Evolutionary conservation across 2,888 invertebrate genomes (phyloP).

Genomic region (Polymixis lichenea): DNA sequence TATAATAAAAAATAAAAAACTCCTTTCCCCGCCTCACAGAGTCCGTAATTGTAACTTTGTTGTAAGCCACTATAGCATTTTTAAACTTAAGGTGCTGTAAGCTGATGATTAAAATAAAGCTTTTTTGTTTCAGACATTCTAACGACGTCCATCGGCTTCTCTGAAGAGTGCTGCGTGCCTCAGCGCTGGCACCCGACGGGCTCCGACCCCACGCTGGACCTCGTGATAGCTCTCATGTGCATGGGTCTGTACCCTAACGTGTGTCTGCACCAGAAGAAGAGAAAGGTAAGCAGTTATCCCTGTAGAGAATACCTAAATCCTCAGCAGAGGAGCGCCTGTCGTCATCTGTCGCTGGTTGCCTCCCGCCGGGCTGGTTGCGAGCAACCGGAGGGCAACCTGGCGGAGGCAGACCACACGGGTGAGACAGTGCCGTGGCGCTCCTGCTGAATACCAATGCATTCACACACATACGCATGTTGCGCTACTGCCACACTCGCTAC

Average conservation of each 20-base stretch:
- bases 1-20: no score
- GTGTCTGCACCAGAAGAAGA: slow-evolving; percentile 98
- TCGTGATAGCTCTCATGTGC: slow-evolving; percentile 95
- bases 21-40: no score
- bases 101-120: neutral
- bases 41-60: neutral
- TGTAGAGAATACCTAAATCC: no score
- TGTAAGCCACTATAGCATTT: neutral
- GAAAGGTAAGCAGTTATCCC: slow-evolving; percentile 91
- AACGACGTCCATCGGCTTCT: slow-evolving; percentile 94
- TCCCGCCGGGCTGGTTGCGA: no score
- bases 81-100: neutral
- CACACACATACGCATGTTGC: no score
- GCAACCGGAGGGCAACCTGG: no score
- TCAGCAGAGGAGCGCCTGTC: no score
- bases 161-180: slow-evolving; percentile 95
- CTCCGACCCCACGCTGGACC: slow-evolving; percentile 95
- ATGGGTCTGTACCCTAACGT: slow-evolving; percentile 99
- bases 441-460: no score
- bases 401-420: no score
- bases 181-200: slow-evolving; percentile 94
- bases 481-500: no score
- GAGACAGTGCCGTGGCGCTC: no score
- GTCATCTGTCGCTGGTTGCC: no score
- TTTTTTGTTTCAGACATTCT: slow-evolving; percentile 88